These are phyloP conservation scores for Centropus bengalensis DNA, from an alignment of 2,113 vertebrate species.

Conservation along the genomic window DNA sequence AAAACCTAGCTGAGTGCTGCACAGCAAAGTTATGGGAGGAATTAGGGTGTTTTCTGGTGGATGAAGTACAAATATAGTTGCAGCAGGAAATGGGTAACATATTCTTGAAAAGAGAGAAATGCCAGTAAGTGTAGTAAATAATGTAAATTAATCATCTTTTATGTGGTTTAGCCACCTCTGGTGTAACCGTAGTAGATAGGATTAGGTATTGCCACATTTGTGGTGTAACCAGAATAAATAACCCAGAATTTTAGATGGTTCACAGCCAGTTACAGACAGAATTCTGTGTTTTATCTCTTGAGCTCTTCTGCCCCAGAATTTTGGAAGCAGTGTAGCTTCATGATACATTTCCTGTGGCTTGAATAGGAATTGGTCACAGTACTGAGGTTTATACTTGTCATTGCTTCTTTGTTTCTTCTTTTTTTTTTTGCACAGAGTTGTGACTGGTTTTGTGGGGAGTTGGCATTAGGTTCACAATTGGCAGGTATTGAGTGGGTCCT, in stretches of 20 bases:
- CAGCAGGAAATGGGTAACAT: background rate
- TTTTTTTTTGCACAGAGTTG: background rate
- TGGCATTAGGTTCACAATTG: background rate
- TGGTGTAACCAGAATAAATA: background rate
- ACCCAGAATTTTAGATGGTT: background rate
- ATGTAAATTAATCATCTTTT: background rate
- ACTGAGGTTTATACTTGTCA: background rate
- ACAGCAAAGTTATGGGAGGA: background rate
- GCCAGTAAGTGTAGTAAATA: background rate
- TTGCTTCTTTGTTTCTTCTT: background rate
- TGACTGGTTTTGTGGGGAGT: background rate
- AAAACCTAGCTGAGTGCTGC: background rate
- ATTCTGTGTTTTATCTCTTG: background rate
- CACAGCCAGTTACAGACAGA: background rate
- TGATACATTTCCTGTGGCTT: background rate
- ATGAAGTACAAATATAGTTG: background rate
- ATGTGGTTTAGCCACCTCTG: background rate
- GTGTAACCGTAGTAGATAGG: background rate
- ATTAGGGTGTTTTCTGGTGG: background rate
- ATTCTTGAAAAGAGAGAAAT: conserved; percentile 1
- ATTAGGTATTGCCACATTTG: background rate
- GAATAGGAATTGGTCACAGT: background rate
- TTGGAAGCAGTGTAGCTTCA: background rate
- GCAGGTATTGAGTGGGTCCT: background rate
- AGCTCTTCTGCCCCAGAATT: background rate